Conservation (phyloP, 2,797 vertebrate genomes). For the Tadarida brasiliensis region DNA sequence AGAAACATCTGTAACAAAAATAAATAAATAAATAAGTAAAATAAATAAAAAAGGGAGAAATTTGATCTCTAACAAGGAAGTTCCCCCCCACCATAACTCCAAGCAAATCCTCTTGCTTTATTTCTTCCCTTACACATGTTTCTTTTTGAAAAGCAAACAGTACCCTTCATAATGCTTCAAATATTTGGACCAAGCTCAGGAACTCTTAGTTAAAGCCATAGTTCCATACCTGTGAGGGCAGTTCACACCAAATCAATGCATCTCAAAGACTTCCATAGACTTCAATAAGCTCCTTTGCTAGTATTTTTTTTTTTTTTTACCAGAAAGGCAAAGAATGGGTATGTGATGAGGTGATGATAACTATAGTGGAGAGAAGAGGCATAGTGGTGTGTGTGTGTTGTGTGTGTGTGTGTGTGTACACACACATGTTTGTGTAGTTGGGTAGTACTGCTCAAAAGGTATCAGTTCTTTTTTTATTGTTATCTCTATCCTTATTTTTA, state of each 20-base stretch:
- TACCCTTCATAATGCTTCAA: constrained; percentile 45
- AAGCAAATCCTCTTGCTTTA: constrained; percentile 55
- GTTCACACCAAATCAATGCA: not conserved
- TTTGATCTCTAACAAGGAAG: constrained; percentile 34
- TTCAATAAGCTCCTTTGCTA: not conserved
- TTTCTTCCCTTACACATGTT: constrained; percentile 25
- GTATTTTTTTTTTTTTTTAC: not conserved
- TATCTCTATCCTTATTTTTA: not conserved
- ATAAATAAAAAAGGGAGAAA: not conserved
- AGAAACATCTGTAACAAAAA: no score
- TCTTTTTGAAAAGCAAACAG: not conserved
- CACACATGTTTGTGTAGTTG: not conserved
- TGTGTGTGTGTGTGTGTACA: not conserved
- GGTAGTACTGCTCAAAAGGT: not conserved
- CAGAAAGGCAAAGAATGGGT: not conserved
- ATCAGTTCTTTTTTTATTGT: not conserved
- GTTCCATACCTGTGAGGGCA: not conserved
- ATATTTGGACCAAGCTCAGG: not conserved
- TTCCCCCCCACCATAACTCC: not conserved
- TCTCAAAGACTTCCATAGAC: not conserved
- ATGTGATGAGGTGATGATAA: not conserved
- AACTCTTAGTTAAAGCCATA: not conserved
- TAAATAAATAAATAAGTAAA: no score
- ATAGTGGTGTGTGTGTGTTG: not conserved
- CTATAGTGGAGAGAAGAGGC: not conserved